Evolutionary conservation across 1,140 invertebrate genomes (phyloP).

Genomic region (Babylonia areolata): DNA sequence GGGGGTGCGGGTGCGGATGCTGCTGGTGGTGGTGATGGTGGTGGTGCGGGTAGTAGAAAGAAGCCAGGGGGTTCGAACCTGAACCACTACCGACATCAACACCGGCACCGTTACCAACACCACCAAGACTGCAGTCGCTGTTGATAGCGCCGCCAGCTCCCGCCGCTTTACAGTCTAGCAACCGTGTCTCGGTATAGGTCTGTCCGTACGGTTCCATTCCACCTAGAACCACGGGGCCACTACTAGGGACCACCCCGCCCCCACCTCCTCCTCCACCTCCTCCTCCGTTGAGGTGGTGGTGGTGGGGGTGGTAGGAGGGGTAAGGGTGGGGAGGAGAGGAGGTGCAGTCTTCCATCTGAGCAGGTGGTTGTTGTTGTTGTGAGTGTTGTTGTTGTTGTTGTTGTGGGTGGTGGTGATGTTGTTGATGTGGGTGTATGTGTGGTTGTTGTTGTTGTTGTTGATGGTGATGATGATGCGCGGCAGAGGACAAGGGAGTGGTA

Average conservation of each 20-base stretch:
- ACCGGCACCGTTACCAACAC: too few relatives aligned
- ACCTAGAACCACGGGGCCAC: constrained; percentile 6
- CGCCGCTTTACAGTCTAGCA: constrained; percentile 41
- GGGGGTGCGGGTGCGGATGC: neutral
- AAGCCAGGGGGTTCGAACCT: constrained; percentile 33
- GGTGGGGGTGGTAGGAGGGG: constrained; percentile 40
- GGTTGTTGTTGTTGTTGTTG: constrained; percentile 12
- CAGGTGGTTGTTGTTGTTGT: constrained; percentile 28
- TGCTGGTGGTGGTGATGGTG: neutral
- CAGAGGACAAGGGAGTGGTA: neutral
- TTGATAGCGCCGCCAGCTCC: too few relatives aligned
- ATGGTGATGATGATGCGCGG: constrained; percentile 19
- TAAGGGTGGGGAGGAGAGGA: constrained; percentile 43
- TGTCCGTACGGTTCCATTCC: constrained; percentile 24
- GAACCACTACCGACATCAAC: neutral
- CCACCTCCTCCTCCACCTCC: constrained; percentile 43
- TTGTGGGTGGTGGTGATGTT: constrained; percentile 19
- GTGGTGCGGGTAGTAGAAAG: constrained; percentile 43
- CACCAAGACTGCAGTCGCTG: too few relatives aligned
- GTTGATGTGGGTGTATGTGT: constrained; percentile 31
- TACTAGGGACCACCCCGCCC: too few relatives aligned
- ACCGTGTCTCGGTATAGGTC: constrained; percentile 31
- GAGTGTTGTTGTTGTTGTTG: neutral
- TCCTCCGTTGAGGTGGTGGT: constrained; percentile 24
- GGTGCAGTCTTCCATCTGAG: constrained; percentile 26